These are phyloP conservation scores for Lutraria rhynchaena DNA, from an alignment of 1,140 invertebrate species.

Conservation along the genomic window DNA sequence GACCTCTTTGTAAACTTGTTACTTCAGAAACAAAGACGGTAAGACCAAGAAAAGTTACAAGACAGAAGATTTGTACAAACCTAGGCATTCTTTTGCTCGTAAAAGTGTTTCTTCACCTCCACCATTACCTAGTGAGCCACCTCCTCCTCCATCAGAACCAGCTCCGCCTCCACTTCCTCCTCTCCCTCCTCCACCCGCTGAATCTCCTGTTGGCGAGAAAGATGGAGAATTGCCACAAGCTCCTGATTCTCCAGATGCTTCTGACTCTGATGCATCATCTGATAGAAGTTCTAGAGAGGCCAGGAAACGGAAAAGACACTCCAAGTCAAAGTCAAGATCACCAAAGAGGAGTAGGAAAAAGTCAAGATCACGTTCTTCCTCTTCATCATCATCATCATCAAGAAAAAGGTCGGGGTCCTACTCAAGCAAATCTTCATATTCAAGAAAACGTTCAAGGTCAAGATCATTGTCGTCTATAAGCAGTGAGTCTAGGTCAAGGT, in stretches of 20 bases:
- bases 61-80: slow-evolving; percentile 52
- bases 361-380: slow-evolving; percentile 10
- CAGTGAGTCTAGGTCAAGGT: slow-evolving; percentile 44
- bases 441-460: slow-evolving; percentile 43
- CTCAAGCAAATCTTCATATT: slow-evolving; percentile 29
- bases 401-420: slow-evolving; percentile 22
- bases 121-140: slow-evolving; percentile 45
- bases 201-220: slow-evolving; percentile 12
- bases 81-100: slow-evolving; percentile 50
- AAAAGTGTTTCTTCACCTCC: slow-evolving; percentile 37
- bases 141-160: slow-evolving; percentile 30
- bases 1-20: not conserved
- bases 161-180: slow-evolving; percentile 32
- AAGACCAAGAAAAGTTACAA: slow-evolving; percentile 39
- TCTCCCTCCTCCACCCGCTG: slow-evolving; percentile 29
- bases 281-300: not conserved
- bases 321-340: slow-evolving; percentile 33
- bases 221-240: slow-evolving; percentile 27
- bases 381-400: slow-evolving; percentile 12
- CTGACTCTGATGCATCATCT: not conserved
- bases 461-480: slow-evolving; percentile 41
- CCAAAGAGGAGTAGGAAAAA: slow-evolving; percentile 31
- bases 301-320: slow-evolving; percentile 34
- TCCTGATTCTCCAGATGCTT: slow-evolving; percentile 32
- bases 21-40: slow-evolving; percentile 12